phyloP scores from a whole-genome alignment of 2,797 vertebrate species.

The Morus bassanus region DNA sequence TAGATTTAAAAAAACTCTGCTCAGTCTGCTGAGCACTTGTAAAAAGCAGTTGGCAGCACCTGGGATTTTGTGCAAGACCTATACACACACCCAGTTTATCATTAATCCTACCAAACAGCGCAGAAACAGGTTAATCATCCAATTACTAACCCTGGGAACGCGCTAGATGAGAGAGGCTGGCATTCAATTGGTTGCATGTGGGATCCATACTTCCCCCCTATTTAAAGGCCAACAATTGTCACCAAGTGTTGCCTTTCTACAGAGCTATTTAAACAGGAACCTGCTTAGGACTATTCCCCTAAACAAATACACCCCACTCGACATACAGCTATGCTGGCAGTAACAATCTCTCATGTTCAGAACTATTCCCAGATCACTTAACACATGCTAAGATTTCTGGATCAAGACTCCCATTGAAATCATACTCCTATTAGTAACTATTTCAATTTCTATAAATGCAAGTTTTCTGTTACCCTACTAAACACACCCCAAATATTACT shows the following conservation, averaged over 20 bases:
- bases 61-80: not conserved
- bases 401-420: not conserved
- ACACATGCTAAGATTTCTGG: not conserved
- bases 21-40: not conserved
- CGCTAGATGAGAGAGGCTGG: not conserved
- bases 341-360: not conserved
- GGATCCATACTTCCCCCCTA: not conserved
- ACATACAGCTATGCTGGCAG: not conserved
- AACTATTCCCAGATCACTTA: no score
- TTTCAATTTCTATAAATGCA: not conserved
- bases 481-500: not conserved
- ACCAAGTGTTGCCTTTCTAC: not conserved
- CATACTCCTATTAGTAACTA: not conserved
- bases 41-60: not conserved
- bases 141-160: not conserved
- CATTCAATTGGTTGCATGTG: not conserved
- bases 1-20: not conserved
- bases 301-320: not conserved
- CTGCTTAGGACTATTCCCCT: not conserved
- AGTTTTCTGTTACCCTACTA: not conserved
- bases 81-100: not conserved
- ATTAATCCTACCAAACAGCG: not conserved
- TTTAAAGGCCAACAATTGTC: not conserved
- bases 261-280: not conserved
- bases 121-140: not conserved